Evolutionary conservation across 2,113 vertebrate genomes (phyloP).

Genomic region (Oophaga pumilio): DNA sequence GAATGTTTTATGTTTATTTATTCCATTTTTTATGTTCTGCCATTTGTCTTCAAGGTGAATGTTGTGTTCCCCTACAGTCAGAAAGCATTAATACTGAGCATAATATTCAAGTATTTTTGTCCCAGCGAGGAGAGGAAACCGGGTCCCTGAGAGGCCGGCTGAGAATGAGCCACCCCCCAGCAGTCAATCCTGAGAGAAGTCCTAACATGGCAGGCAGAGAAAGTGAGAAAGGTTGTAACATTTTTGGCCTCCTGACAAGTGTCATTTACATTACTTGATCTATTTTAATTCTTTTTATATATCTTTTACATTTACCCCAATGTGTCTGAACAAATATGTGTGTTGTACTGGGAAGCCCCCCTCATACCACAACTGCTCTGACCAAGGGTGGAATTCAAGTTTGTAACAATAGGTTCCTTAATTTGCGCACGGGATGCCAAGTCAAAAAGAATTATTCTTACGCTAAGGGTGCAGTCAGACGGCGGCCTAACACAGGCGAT

Average conservation of each 20-base stretch:
- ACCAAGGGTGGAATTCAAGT: no score
- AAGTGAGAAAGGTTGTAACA: constrained; percentile 1
- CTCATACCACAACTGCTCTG: no score
- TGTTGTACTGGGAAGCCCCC: no score
- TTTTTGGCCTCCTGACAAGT: neutral
- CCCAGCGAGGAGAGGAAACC: constrained; percentile 83
- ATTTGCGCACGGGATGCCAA: no score
- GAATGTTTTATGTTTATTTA: neutral
- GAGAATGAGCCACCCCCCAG: constrained; percentile 72
- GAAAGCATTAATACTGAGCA: constrained; percentile 66
- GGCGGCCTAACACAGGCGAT: no score
- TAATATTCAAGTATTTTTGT: constrained; percentile 83
- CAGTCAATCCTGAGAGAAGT: constrained; percentile 37
- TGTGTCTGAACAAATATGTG: neutral
- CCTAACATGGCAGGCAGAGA: neutral
- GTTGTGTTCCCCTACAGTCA: constrained; percentile 67
- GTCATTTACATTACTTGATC: neutral
- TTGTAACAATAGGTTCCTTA: no score
- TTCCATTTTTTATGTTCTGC: neutral
- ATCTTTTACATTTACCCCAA: neutral
- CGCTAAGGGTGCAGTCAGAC: no score
- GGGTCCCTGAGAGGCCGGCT: constrained; percentile 82
- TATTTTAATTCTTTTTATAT: neutral
- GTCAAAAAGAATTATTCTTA: no score
- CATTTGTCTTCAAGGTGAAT: constrained; percentile 73